Evolutionary conservation across 2,113 vertebrate species (phyloP).

Genomic region (Apus apus): DNA sequence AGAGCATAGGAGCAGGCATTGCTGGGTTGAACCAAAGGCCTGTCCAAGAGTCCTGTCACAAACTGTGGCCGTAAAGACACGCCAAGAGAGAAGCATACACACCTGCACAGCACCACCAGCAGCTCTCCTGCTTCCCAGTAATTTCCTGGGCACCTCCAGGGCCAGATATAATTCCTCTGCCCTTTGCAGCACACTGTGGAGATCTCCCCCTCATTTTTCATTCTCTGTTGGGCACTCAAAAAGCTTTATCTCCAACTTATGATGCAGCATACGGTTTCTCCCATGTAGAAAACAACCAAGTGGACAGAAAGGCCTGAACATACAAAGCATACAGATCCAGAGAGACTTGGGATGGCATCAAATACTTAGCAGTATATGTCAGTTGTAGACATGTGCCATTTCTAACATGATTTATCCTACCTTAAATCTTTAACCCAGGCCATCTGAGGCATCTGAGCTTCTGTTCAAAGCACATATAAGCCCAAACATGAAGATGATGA

Average conservation of each 20-base stretch:
- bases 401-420: background rate
- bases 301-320: background rate
- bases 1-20: background rate
- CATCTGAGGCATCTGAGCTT: background rate
- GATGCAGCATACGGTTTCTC: background rate
- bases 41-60: background rate
- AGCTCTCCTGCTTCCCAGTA: background rate
- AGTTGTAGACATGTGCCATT: background rate
- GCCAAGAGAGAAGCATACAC: background rate
- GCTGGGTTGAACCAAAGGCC: background rate
- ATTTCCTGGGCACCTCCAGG: background rate
- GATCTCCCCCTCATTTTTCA: background rate
- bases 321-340: rapidly evolving
- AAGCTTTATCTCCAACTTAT: background rate
- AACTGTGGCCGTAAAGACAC: background rate
- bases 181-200: rapidly evolving
- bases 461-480: background rate
- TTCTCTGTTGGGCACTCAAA: background rate
- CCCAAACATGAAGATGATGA: background rate
- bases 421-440: background rate
- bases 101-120: background rate
- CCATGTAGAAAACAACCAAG: background rate
- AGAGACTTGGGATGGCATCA: background rate
- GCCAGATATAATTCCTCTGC: background rate
- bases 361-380: background rate